Evolutionary conservation across 2,113 vertebrate species (phyloP).

Genomic region (Apteryx mantelli): DNA sequence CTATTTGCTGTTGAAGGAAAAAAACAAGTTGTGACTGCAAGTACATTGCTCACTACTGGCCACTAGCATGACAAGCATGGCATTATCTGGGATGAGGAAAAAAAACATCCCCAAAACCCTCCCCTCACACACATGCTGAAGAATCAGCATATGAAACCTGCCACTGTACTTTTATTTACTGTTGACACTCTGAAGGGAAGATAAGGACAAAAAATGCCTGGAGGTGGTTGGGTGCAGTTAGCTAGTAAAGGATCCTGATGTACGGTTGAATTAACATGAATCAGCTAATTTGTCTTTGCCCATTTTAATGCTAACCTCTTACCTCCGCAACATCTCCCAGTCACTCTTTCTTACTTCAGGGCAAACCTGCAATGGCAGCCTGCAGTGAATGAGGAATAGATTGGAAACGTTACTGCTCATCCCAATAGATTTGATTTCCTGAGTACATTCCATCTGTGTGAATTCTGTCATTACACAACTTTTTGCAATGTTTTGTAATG

Average conservation of each 20-base stretch:
- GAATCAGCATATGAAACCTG: not conserved
- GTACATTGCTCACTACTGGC: not conserved
- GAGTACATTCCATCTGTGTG: not conserved
- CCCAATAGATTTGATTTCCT: not conserved
- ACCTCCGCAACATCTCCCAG: not conserved
- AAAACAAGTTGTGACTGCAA: not conserved
- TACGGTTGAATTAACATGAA: not conserved
- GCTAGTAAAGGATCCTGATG: not conserved
- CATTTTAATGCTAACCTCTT: not conserved
- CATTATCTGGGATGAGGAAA: not conserved
- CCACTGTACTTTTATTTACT: not conserved
- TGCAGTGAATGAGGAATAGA: not conserved
- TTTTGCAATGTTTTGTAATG: not conserved
- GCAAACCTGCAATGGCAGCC: not conserved
- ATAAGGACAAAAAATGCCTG: not conserved
- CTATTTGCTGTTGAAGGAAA: not conserved
- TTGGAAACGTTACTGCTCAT: not conserved
- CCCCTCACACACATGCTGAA: accelerated
- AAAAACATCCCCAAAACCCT: not conserved
- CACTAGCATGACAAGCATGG: not conserved
- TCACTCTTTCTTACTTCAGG: not conserved
- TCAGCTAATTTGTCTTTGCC: not conserved
- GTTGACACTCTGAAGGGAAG: not conserved
- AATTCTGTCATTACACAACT: not conserved
- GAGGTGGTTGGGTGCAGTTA: not conserved